Percentiles rank a stretch among this genome's conserved stretches.
These are phyloP conservation scores for Liopterus haemorrhoidalis DNA, from an alignment of 2,888 invertebrate species.

Conservation along the genomic window DNA sequence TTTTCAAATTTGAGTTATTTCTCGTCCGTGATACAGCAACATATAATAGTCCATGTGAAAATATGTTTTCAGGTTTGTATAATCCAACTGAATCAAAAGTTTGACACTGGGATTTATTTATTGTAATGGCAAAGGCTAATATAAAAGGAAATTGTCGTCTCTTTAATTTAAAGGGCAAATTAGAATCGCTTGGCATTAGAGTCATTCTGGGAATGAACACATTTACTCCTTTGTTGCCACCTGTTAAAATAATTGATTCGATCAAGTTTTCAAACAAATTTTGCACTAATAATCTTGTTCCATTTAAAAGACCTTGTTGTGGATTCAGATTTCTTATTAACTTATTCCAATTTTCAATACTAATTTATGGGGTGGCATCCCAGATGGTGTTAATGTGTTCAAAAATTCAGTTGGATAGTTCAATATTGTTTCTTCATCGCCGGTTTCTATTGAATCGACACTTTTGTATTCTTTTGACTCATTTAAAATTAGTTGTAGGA, in stretches of 20 bases:
- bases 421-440: constrained; percentile 2
- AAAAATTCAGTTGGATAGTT: constrained; percentile 6
- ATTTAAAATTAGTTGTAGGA: no score
- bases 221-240: constrained; percentile 3
- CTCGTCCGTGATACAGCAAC: neutral
- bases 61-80: constrained; percentile 6
- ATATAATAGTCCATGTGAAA: constrained; percentile 15
- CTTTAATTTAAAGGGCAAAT: no score
- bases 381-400: neutral
- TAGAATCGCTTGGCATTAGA: constrained; percentile 13
- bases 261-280: constrained; percentile 8
- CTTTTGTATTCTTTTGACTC: no score
- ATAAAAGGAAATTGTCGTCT: no score
- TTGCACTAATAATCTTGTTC: constrained; percentile 20
- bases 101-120: constrained; percentile 18
- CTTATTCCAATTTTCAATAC: constrained; percentile 14
- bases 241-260: constrained; percentile 11
- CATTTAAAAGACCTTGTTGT: constrained; percentile 25
- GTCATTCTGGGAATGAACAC: constrained; percentile 18
- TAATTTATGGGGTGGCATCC: constrained; percentile 6
- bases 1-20: neutral
- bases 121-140: constrained; percentile 16
- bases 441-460: constrained; percentile 4
- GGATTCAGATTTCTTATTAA: constrained; percentile 24
- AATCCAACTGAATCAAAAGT: constrained; percentile 11